Evolutionary conservation across 92 coral and sea anemone species (phyloP), one percentile per base, ranked within the genome.

Genomic region (Pocillopora meandrina): DNA sequence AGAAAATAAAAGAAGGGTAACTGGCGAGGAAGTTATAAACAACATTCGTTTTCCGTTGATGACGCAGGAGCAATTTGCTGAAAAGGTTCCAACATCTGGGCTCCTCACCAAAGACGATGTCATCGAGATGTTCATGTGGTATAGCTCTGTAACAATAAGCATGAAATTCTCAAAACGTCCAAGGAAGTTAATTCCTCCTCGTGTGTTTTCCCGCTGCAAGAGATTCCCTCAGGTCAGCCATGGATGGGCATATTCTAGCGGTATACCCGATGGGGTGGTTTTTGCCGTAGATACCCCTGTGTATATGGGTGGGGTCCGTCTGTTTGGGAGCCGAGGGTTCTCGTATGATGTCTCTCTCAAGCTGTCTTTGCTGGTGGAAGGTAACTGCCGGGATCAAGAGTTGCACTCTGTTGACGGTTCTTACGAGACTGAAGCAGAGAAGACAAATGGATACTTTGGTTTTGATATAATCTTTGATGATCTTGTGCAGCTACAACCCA

Each of bases 1-100:
- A 7, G 90, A 81, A 15, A 86, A 86, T 70, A 86, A 84, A 77
- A 85, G 87, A 52, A 59, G n/a, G 18, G 86, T 90, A 26, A 47
- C 84, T 17, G 92, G 92, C 16, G 84, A 76, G 23, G 87, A 81
- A 13, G 59, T 80, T 1, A 31, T 90, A 15, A 76, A 77, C 49
- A 75, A 85, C 35, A 73, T 89, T 21, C 90, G 92, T 33, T 89
- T 89, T 81, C 86, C 85, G 2, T 17, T 76, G 1, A 90, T 90
- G 90, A 58, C 80, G 7, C 84, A 86, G 20, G 63, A 62, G 12
- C 74, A 90, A 63, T 90, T 90, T 76, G 92, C 87, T 35, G 62
- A 70, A 20, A 62, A 76, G 17, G 90, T 86, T 3, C 82, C 87
- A 12, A 23, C 26, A 10, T 70, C 90, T 18, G 90, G 87, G n/a